Evolutionary conservation across 2,888 invertebrate genomes (phyloP).

Genomic region (Caenorhabditis macrosperma): DNA sequence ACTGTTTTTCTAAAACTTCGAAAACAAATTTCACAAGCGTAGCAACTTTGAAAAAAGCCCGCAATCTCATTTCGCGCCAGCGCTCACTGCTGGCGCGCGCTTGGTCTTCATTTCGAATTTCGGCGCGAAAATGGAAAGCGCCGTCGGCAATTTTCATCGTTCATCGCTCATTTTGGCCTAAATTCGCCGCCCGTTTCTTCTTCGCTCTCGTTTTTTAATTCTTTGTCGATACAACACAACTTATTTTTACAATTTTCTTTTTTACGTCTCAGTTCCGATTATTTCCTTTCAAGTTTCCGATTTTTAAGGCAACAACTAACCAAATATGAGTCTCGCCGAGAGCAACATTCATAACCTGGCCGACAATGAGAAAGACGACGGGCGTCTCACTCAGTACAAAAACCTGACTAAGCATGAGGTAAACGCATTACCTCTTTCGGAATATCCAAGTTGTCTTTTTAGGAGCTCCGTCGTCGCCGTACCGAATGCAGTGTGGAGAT

Average conservation of each 20-base stretch:
- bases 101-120: neutral
- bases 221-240: too few species aligned
- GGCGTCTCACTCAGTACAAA: constrained; percentile 75
- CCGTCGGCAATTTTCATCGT: neutral
- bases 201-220: neutral
- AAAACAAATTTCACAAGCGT: neutral
- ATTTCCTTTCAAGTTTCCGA: neutral
- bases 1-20: neutral
- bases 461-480: constrained; percentile 87
- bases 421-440: neutral
- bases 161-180: neutral
- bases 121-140: constrained; percentile 16
- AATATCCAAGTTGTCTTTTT: neutral
- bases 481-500: constrained; percentile 92
- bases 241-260: too few species aligned
- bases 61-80: constrained; percentile 27
- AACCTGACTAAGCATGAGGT: constrained; percentile 76
- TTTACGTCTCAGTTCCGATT: neutral
- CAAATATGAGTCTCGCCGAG: constrained; percentile 54
- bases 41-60: too few species aligned
- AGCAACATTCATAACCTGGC: constrained; percentile 12
- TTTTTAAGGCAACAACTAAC: constrained; percentile 30
- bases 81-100: neutral
- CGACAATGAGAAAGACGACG: constrained; percentile 53
- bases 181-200: neutral